Evolutionary conservation across 92 coral and sea anemone species (phyloP).

Genomic region (Montipora capitata): DNA sequence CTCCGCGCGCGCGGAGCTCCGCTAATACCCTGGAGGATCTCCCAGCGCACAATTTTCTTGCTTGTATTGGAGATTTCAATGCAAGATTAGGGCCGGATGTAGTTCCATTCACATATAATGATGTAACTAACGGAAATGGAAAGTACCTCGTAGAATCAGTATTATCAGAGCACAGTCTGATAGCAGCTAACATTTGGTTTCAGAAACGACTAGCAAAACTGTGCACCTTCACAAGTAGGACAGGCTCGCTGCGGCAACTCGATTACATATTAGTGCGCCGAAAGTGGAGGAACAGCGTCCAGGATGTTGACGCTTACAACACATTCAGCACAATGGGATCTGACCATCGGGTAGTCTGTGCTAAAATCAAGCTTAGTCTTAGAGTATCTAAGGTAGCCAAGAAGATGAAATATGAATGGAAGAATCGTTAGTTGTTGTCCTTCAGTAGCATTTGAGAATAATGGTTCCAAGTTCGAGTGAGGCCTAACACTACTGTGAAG

Average conservation of each 20-base stretch:
- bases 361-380: constrained; percentile 47
- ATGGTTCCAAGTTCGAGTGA: too few species aligned
- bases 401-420: constrained; percentile 32
- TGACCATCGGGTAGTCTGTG: constrained; percentile 72
- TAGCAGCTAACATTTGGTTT: constrained; percentile 42
- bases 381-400: constrained; percentile 22
- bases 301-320: constrained; percentile 42
- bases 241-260: constrained; percentile 39
- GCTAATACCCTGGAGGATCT: constrained; percentile 5
- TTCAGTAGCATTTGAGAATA: too few species aligned
- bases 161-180: constrained; percentile 31
- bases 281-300: constrained; percentile 52
- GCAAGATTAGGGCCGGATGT: constrained; percentile 30
- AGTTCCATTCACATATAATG: constrained; percentile 43
- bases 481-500: too few species aligned
- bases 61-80: constrained; percentile 24
- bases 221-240: constrained; percentile 47
- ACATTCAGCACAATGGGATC: constrained; percentile 52
- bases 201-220: constrained; percentile 49
- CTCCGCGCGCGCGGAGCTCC: too few species aligned
- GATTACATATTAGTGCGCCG: constrained; percentile 53
- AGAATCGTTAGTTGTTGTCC: too few species aligned
- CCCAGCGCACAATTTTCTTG: constrained; percentile 58
- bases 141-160: constrained; percentile 10
- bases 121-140: constrained; percentile 59